A percentile compares a stretch with the other conserved stretches of the same genome.
Conservation (phyloP, 2,113 vertebrate species). For the Nothoprocta pentlandii region DNA sequence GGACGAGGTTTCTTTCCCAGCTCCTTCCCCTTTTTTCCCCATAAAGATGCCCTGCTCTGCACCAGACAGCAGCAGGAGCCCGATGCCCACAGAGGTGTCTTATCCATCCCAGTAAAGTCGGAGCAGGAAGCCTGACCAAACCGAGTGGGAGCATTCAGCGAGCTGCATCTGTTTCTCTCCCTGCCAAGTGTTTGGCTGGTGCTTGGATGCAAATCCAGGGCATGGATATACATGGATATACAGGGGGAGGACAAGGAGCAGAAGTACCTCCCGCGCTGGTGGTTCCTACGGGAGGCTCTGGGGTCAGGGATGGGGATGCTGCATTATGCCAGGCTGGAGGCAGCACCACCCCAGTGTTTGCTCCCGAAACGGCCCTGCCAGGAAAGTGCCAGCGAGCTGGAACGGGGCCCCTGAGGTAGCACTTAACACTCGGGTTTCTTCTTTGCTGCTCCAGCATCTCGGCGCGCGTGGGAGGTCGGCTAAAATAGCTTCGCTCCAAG, state of each 20-base stretch:
- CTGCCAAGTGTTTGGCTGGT: accelerated
- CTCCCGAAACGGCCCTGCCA: background rate
- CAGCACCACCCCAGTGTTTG: background rate
- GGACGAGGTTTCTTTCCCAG: background rate
- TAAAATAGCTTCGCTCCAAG: slow-evolving; percentile 30
- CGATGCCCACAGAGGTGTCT: background rate
- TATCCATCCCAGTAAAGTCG: background rate
- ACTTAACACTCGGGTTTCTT: background rate
- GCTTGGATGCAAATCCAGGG: background rate
- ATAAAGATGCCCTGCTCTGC: accelerated
- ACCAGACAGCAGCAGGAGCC: background rate
- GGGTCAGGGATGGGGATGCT: background rate
- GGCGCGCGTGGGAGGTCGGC: slow-evolving; percentile 31
- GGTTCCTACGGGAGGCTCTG: background rate
- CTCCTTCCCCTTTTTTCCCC: background rate
- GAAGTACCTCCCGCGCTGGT: accelerated
- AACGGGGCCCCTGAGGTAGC: background rate
- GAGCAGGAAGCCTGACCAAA: background rate
- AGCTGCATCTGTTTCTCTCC: background rate
- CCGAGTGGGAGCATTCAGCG: accelerated
- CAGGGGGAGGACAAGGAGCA: background rate
- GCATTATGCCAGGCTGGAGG: background rate
- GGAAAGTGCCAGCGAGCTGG: accelerated
- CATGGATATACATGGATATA: background rate
- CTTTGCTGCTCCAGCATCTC: slow-evolving; percentile 4